phyloP scores from a whole-genome alignment of 2,113 vertebrate genomes.

The Pollimyrus isidori region DNA sequence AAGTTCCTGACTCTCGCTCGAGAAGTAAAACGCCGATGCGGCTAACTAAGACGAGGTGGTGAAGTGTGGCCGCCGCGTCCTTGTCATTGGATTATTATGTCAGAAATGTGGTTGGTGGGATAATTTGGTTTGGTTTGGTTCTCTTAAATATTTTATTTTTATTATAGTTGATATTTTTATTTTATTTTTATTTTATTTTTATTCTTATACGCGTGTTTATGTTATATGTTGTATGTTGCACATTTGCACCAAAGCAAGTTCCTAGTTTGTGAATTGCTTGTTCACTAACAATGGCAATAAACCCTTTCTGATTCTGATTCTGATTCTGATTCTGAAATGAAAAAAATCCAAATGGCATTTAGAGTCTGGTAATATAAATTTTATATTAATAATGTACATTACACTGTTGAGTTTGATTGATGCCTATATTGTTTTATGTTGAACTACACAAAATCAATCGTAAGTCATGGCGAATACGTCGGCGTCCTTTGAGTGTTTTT shows the following conservation, averaged over 20 bases:
- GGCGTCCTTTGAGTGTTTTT: not conserved
- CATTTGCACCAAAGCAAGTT: too few species aligned
- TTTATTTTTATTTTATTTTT: too few species aligned
- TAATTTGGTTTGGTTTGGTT: not conserved
- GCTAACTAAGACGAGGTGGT: not conserved
- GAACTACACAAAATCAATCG: not conserved
- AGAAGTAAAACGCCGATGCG: not conserved
- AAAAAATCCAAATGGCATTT: not conserved
- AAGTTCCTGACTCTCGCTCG: not conserved
- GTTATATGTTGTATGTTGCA: too few species aligned
- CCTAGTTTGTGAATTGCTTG: too few species aligned
- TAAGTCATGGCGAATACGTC: not conserved
- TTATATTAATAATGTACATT: too few species aligned
- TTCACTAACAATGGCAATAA: too few species aligned
- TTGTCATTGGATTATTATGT: not conserved
- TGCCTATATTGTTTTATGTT: not conserved
- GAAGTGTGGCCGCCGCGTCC: not conserved
- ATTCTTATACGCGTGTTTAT: too few species aligned
- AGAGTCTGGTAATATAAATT: not conserved
- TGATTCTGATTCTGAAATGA: too few species aligned
- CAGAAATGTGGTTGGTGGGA: not conserved
- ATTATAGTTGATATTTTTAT: too few species aligned
- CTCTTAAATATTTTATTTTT: too few species aligned
- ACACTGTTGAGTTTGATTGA: not conserved
- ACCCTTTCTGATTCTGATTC: too few species aligned